Conservation (phyloP, 1,140 invertebrate genomes). For the Hyles euphorbiae region DNA sequence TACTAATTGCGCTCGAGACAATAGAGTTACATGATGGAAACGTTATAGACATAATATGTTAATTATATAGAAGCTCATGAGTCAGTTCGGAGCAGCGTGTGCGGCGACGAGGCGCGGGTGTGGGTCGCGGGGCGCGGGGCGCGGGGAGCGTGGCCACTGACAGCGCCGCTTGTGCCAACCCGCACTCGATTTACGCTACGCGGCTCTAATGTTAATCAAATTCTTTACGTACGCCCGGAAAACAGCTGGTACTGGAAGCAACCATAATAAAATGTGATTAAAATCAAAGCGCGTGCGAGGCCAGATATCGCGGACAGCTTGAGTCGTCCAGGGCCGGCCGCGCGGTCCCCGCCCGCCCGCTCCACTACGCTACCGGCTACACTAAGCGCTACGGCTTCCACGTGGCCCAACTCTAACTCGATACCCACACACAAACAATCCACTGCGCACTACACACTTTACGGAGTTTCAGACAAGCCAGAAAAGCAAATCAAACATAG, state of each 20-base stretch:
- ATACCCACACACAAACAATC: neutral
- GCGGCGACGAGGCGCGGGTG: conserved; percentile 22
- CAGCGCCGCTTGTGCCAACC: conserved; percentile 18
- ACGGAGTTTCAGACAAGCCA: conserved; percentile 16
- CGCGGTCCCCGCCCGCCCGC: conserved; percentile 39
- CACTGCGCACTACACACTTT: conserved; percentile 22
- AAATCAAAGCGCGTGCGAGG: conserved; percentile 36
- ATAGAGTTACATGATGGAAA: conserved; percentile 7
- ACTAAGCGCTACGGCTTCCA: conserved; percentile 14
- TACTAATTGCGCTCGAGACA: conserved; percentile 3
- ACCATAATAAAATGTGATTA: conserved; percentile 63
- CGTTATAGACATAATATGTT: neutral
- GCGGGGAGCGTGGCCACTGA: conserved; percentile 8
- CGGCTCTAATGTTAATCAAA: conserved; percentile 50
- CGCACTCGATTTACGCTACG: conserved; percentile 38
- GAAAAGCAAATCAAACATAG: conserved; percentile 22
- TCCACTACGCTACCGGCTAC: conserved; percentile 19
- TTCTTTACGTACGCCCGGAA: conserved; percentile 79
- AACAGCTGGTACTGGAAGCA: conserved; percentile 86
- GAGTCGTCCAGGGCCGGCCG: conserved; percentile 13
- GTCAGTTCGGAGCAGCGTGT: conserved; percentile 24
- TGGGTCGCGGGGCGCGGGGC: conserved; percentile 12
- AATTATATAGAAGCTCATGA: conserved; percentile 26
- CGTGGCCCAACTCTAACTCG: too few species aligned
- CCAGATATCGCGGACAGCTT: conserved; percentile 22